Evolutionary conservation across 1,140 invertebrate genomes (phyloP).

Genomic region (Vanessa atalanta): DNA sequence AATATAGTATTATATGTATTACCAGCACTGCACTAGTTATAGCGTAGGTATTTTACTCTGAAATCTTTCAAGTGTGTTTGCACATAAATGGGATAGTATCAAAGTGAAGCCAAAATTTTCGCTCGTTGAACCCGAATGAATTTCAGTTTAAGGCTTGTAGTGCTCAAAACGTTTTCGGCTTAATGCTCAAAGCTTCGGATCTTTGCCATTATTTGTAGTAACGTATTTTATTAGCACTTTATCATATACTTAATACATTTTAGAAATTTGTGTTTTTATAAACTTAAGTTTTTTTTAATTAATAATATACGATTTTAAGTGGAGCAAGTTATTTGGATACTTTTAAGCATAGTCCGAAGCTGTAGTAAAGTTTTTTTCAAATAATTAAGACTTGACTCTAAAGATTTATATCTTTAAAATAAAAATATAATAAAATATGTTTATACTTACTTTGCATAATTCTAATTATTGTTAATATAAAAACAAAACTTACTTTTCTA

Average conservation of each 20-base stretch:
- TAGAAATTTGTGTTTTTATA: too few species aligned
- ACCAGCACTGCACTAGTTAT: neutral
- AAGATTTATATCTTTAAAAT: too few species aligned
- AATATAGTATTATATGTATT: too few species aligned
- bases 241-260: too few species aligned
- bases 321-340: too few species aligned
- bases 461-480: neutral
- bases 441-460: neutral
- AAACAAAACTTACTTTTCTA: constrained; percentile 60
- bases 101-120: constrained; percentile 24
- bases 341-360: too few species aligned
- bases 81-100: constrained; percentile 24
- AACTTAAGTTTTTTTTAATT: too few species aligned
- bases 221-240: too few species aligned
- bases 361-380: too few species aligned
- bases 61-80: constrained; percentile 8
- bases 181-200: constrained; percentile 8
- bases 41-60: neutral
- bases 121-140: constrained; percentile 25
- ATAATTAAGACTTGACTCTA: too few species aligned
- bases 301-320: too few species aligned
- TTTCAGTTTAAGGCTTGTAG: constrained; percentile 13
- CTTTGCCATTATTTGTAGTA: neutral
- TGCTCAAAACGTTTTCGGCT: constrained; percentile 10
- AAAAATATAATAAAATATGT: too few species aligned